A percentile compares a stretch with the other conserved stretches of the same genome.
Conservation (phyloP, 2,888 invertebrate genomes). For the Cataglyphis albicans region DNA sequence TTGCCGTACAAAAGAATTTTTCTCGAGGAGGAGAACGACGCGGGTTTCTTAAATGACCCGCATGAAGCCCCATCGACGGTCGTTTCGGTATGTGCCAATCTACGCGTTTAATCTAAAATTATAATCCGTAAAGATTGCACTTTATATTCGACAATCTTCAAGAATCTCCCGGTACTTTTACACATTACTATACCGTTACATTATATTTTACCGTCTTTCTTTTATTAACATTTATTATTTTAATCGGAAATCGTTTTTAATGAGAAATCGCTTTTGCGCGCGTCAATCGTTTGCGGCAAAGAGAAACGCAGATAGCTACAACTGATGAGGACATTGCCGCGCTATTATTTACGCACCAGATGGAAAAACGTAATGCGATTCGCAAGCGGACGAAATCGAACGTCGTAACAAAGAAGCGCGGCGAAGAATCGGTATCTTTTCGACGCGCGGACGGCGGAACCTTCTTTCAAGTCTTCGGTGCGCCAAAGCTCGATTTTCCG, state of each 20-base stretch:
- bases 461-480: constrained; percentile 63
- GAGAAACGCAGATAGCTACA: not conserved
- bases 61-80: constrained; percentile 15
- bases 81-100: constrained; percentile 3
- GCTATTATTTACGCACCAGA: constrained; percentile 32
- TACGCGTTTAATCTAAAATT: constrained; percentile 16
- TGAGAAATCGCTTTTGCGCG: constrained; percentile 7
- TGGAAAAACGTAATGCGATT: constrained; percentile 40
- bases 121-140: constrained; percentile 8
- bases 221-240: constrained; percentile 12
- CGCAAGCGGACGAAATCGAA: constrained; percentile 17
- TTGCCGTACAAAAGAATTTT: constrained; percentile 53
- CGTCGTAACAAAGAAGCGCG: constrained; percentile 44
- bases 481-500: constrained; percentile 74
- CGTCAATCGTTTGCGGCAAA: not conserved
- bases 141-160: constrained; percentile 1
- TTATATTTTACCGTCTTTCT: not conserved
- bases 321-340: constrained; percentile 9
- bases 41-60: constrained; percentile 42
- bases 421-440: constrained; percentile 51
- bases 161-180: not conserved
- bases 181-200: not conserved
- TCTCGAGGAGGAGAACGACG: not conserved
- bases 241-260: constrained; percentile 23
- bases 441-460: constrained; percentile 50